These are phyloP conservation scores for Proales similis DNA, from an alignment of 1,140 invertebrate genomes.

Conservation along the genomic window DNA sequence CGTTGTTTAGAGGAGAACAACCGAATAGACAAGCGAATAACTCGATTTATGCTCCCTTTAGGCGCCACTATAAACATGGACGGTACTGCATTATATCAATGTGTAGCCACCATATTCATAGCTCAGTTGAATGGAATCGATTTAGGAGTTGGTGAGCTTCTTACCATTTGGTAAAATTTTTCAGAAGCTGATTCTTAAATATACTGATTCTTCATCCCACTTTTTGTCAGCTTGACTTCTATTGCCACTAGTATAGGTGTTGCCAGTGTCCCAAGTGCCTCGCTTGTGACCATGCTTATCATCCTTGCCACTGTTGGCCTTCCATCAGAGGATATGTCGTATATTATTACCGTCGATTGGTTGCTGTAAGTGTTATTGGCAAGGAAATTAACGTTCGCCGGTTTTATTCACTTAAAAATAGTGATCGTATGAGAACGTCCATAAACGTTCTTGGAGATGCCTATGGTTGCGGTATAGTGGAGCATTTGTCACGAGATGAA, in stretches of 20 bases:
- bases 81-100: constrained; percentile 42
- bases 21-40: constrained; percentile 39
- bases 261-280: constrained; percentile 37
- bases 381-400: background rate
- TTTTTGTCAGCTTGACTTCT: constrained; percentile 58
- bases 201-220: constrained; percentile 38
- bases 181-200: background rate
- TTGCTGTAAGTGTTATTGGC: constrained; percentile 22
- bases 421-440: constrained; percentile 59
- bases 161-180: constrained; percentile 70
- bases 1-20: constrained; percentile 67
- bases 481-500: constrained; percentile 63
- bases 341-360: constrained; percentile 39
- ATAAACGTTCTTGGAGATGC: constrained; percentile 61
- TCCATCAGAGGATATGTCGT: constrained; percentile 39
- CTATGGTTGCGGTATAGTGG: constrained; percentile 58
- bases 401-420: constrained; percentile 41
- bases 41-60: constrained; percentile 49
- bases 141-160: constrained; percentile 56
- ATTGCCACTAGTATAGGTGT: constrained; percentile 36
- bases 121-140: constrained; percentile 61
- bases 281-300: constrained; percentile 39
- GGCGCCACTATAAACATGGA: constrained; percentile 59
- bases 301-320: constrained; percentile 38
- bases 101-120: constrained; percentile 33